Evolutionary conservation across 1,140 invertebrate species (phyloP).

Genomic region (Magallana ariakensis): DNA sequence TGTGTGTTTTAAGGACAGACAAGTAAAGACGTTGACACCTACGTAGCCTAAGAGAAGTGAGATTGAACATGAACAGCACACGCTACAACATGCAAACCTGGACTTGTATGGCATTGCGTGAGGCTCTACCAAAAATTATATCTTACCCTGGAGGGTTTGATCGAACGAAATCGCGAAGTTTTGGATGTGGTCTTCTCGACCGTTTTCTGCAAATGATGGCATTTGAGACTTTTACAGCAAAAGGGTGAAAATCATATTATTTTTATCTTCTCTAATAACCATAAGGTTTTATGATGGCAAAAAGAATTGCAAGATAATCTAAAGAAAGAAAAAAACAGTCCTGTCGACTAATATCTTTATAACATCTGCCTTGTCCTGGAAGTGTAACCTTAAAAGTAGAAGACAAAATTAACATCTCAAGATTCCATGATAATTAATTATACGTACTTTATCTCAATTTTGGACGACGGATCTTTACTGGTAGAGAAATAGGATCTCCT

Average conservation of each 20-base stretch:
- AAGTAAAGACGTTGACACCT: neutral
- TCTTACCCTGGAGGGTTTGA: constrained; percentile 22
- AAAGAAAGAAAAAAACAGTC: neutral
- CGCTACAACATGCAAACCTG: neutral
- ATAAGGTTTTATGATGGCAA: neutral
- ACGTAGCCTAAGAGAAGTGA: neutral
- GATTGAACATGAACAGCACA: neutral
- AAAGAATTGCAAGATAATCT: neutral
- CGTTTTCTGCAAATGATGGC: constrained; percentile 12
- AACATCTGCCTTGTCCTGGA: neutral
- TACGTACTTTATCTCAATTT: constrained; percentile 24
- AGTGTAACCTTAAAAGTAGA: neutral
- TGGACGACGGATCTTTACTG: neutral
- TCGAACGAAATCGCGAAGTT: constrained; percentile 17
- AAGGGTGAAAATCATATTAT: neutral
- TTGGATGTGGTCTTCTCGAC: constrained; percentile 25
- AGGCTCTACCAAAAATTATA: neutral
- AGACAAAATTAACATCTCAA: neutral
- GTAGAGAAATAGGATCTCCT: neutral
- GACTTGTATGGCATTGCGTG: neutral
- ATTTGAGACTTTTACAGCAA: neutral
- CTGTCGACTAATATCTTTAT: neutral
- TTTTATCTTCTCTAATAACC: neutral
- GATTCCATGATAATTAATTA: neutral
- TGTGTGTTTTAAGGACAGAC: neutral